phyloP scores from a whole-genome alignment of 2,113 vertebrate species.

The Neoarius graeffei region DNA sequence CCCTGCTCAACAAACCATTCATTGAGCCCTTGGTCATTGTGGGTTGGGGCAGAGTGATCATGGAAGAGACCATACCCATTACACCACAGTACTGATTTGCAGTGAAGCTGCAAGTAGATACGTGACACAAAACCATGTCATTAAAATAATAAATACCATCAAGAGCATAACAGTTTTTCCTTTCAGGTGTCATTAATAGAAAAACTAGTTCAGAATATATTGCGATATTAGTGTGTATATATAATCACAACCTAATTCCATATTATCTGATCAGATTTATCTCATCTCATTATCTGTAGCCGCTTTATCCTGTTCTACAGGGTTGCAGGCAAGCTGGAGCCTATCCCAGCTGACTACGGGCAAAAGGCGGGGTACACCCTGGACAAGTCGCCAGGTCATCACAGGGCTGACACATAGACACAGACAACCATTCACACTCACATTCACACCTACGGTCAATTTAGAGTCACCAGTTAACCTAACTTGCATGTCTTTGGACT shows the following conservation, averaged over 20 bases:
- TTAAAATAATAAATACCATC: too few relatives aligned
- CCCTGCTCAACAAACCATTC: neutral
- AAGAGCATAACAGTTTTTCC: neutral
- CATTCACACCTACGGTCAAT: too few relatives aligned
- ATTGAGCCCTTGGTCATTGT: neutral
- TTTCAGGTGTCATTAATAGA: neutral
- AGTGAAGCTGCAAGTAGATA: neutral
- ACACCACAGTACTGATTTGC: neutral
- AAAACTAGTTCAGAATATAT: neutral
- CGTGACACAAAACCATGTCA: neutral
- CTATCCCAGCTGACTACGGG: too few relatives aligned
- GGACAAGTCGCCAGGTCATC: too few relatives aligned
- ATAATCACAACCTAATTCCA: neutral
- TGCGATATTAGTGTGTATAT: neutral
- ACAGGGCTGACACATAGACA: too few relatives aligned
- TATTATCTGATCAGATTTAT: neutral
- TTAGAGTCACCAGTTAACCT: too few relatives aligned
- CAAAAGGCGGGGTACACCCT: too few relatives aligned
- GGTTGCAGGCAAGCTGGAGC: too few relatives aligned
- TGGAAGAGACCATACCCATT: neutral
- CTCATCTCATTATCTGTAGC: too few relatives aligned
- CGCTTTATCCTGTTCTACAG: too few relatives aligned
- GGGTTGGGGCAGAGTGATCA: neutral
- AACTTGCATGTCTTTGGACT: too few relatives aligned
- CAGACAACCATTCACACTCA: too few relatives aligned